phyloP scores from a whole-genome alignment of 2,113 vertebrate genomes.

The Myrmophylax atrothorax region DNA sequence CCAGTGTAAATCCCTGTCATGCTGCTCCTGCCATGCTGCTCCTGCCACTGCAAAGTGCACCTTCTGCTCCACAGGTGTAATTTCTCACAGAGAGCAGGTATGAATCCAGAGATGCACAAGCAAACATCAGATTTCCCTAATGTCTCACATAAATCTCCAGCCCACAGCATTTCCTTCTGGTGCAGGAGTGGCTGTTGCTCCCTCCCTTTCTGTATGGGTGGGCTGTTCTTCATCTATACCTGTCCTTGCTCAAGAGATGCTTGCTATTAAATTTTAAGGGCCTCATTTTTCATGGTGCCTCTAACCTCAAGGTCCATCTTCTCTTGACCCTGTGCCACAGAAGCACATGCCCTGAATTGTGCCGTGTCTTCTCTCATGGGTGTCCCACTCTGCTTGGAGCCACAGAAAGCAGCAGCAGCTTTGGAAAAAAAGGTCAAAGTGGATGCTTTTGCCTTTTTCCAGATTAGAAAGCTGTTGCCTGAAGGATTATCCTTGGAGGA shows the following conservation, averaged over 20 bases:
- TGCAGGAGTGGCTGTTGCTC: not conserved
- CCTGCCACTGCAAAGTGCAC: not conserved
- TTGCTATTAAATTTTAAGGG: not conserved
- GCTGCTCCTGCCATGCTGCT: not conserved
- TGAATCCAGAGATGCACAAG: not conserved
- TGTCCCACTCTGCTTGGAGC: not conserved
- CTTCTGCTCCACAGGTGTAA: rapidly evolving
- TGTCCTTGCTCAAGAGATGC: not conserved
- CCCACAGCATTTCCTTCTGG: too few relatives aligned
- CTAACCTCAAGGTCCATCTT: not conserved
- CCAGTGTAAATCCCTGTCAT: rapidly evolving
- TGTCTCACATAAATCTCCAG: not conserved
- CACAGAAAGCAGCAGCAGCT: not conserved
- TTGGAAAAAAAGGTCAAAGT: not conserved
- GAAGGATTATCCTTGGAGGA: not conserved
- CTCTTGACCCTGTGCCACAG: not conserved
- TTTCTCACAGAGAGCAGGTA: rapidly evolving
- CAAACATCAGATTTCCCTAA: not conserved
- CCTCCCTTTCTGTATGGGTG: not conserved
- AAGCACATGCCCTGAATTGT: not conserved
- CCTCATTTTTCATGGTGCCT: not conserved
- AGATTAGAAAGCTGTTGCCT: not conserved
- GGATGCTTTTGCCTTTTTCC: not conserved
- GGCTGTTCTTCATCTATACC: not conserved
- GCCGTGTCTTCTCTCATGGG: not conserved